Percentiles rank a stretch among this genome's conserved stretches.
These are phyloP conservation scores for Teleogryllus oceanicus DNA, from an alignment of 2,888 invertebrate species.

Conservation along the genomic window DNA sequence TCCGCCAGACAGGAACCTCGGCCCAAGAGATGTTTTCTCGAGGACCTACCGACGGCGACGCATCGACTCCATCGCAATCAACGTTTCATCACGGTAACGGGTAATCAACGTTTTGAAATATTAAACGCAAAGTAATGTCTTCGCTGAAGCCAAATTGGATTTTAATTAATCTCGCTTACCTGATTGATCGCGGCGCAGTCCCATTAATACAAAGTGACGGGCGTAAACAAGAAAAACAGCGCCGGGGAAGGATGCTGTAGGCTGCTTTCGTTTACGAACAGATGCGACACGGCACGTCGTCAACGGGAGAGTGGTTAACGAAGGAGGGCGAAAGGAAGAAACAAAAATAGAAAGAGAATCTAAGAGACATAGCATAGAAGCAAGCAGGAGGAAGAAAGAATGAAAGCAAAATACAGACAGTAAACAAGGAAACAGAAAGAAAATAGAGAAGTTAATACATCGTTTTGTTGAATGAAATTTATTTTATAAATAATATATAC, in stretches of 20 bases:
- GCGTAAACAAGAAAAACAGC: background rate
- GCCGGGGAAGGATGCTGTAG: background rate
- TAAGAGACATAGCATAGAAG: too few species aligned
- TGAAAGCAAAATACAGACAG: too few species aligned
- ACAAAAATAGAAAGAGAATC: background rate
- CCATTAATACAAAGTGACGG: constrained; percentile 1
- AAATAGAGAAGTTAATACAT: too few species aligned
- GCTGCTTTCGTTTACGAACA: too few species aligned
- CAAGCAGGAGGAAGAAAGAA: too few species aligned
- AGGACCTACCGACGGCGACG: background rate
- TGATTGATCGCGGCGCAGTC: background rate
- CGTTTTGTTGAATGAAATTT: too few species aligned
- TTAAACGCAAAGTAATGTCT: constrained; percentile 6
- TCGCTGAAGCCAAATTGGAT: background rate
- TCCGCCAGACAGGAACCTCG: too few species aligned
- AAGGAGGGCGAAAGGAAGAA: background rate
- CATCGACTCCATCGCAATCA: background rate
- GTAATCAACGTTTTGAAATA: constrained; percentile 1
- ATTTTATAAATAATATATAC: too few species aligned
- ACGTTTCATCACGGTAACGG: background rate
- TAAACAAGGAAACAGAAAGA: too few species aligned
- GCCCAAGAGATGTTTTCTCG: too few species aligned
- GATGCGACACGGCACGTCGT: too few species aligned
- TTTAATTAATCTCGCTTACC: constrained; percentile 6
- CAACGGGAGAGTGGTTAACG: background rate